phyloP scores from a whole-genome alignment of 2,113 vertebrate genomes.

The Jacana jacana region DNA sequence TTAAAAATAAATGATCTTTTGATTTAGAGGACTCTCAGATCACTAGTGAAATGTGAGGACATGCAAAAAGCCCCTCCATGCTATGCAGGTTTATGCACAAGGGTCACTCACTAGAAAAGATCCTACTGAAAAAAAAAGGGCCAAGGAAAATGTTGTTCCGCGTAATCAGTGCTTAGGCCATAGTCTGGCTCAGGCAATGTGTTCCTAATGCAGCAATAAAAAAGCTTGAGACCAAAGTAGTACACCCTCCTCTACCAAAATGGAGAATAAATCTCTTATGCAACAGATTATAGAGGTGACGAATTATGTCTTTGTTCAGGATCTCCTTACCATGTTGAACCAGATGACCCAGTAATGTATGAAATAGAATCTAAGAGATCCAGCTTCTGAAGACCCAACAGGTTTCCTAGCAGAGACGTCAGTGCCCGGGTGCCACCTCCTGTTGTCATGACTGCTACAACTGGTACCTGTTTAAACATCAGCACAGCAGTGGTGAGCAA shows the following conservation, averaged over 20 bases:
- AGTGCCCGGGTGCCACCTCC: slow-evolving; percentile 85
- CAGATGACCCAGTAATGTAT: slow-evolving; percentile 85
- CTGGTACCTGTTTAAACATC: slow-evolving; percentile 76
- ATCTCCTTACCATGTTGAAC: slow-evolving; percentile 85
- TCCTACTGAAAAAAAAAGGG: not conserved
- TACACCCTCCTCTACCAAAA: not conserved
- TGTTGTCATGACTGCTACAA: slow-evolving; percentile 82
- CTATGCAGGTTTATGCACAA: not conserved
- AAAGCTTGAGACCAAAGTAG: not conserved
- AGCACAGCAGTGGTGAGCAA: not conserved
- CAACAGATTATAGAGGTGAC: not conserved
- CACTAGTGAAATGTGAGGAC: not conserved
- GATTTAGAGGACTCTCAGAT: not conserved
- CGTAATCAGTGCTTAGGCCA: not conserved
- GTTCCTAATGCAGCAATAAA: not conserved
- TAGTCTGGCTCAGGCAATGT: not conserved
- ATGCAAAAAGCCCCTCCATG: not conserved
- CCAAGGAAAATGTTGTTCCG: not conserved
- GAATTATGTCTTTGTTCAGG: not conserved
- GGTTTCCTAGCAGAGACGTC: slow-evolving; percentile 78
- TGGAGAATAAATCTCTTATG: not conserved
- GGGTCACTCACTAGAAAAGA: not conserved
- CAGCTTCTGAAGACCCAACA: slow-evolving; percentile 80
- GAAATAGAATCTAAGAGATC: slow-evolving; percentile 80
- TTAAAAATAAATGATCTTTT: not conserved